Percentiles rank a stretch among this genome's conserved stretches.
Conservation (phyloP, 2,888 invertebrate genomes). For the Epinotia brunnichana region DNA sequence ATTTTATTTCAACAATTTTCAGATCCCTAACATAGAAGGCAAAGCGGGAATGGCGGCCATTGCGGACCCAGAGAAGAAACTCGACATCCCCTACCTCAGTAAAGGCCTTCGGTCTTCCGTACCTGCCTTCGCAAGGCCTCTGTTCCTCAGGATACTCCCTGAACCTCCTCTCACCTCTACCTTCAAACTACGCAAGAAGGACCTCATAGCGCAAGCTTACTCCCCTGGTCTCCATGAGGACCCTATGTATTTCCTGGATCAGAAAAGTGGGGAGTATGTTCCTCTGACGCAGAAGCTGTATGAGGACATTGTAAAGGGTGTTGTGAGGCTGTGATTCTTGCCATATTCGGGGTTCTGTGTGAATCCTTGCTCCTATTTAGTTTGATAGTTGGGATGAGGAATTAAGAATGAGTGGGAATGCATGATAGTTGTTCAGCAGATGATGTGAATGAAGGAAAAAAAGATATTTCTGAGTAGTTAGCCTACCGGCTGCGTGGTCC, state of each 20-base stretch:
- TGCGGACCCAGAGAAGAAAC: constrained; percentile 87
- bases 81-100: constrained; percentile 83
- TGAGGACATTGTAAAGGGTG: constrained; percentile 77
- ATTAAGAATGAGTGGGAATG: neutral
- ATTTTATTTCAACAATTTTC: constrained; percentile 39
- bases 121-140: constrained; percentile 92
- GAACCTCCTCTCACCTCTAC: constrained; percentile 92
- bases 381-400: neutral
- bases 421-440: neutral
- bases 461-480: neutral
- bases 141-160: constrained; percentile 91
- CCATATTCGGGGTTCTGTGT: constrained; percentile 9
- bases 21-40: constrained; percentile 92
- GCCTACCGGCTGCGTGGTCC: no score
- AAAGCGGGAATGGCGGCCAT: constrained; percentile 97
- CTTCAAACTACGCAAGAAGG: constrained; percentile 96
- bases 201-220: constrained; percentile 92
- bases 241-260: constrained; percentile 86
- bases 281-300: constrained; percentile 76
- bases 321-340: constrained; percentile 76
- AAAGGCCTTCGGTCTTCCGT: constrained; percentile 82
- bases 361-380: constrained; percentile 1
- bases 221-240: constrained; percentile 86
- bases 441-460: neutral
- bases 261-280: constrained; percentile 74